Evolutionary conservation across 2,797 vertebrate species (phyloP).

Genomic region (Gadopsis marmoratus): DNA sequence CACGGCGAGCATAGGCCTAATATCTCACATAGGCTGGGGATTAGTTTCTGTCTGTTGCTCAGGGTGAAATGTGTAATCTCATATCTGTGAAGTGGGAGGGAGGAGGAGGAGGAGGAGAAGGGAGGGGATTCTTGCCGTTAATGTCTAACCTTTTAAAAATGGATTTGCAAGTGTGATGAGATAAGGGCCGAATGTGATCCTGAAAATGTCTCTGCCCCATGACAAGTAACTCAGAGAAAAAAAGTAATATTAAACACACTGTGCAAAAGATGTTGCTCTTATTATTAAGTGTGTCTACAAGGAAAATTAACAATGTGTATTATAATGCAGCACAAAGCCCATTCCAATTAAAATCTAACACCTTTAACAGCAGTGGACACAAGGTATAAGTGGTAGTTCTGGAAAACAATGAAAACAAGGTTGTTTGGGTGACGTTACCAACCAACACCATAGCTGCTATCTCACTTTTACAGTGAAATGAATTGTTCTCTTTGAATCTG

Average conservation of each 20-base stretch:
- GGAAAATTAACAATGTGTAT: constrained; percentile 18
- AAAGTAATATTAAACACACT: constrained; percentile 40
- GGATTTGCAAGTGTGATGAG: constrained; percentile 79
- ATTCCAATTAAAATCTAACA: constrained; percentile 24
- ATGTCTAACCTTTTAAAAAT: constrained; percentile 83
- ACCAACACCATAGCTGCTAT: background rate
- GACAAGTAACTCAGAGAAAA: constrained; percentile 42
- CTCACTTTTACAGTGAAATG: background rate
- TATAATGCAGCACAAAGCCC: constrained; percentile 10
- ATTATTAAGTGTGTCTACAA: constrained; percentile 27
- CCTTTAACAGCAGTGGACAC: constrained; percentile 8
- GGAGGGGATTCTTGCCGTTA: constrained; percentile 75
- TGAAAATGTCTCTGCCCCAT: constrained; percentile 54
- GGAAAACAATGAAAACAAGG: constrained; percentile 12
- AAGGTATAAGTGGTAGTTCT: background rate
- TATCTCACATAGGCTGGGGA: constrained; percentile 70
- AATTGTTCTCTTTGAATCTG: background rate
- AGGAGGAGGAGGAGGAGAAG: constrained; percentile 57
- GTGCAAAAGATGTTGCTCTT: constrained; percentile 37
- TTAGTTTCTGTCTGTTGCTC: constrained; percentile 83
- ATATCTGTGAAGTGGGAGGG: constrained; percentile 71
- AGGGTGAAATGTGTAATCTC: constrained; percentile 82
- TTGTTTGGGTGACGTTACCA: background rate
- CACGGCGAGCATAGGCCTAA: constrained; percentile 48
- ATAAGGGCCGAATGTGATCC: constrained; percentile 73